phyloP scores from a whole-genome alignment of 2,888 invertebrate genomes.

The Drosophila anomelani region DNA sequence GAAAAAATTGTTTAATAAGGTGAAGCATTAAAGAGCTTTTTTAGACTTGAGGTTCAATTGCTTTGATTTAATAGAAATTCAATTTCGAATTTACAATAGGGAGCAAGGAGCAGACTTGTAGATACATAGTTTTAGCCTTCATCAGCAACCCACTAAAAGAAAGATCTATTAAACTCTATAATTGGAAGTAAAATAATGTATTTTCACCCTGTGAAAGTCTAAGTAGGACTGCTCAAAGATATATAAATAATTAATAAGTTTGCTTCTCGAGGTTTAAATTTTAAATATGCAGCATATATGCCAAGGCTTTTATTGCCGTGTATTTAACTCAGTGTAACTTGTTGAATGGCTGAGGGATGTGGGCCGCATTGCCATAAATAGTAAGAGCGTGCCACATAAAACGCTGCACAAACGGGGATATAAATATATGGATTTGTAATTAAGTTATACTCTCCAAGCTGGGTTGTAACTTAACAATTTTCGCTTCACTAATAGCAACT shows the following conservation, averaged over 20 bases:
- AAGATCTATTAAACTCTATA: background rate
- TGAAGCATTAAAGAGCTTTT: background rate
- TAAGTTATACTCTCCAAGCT: background rate
- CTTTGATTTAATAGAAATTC: background rate
- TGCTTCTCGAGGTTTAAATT: too few species aligned
- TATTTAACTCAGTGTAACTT: conserved; percentile 1
- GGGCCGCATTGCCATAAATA: conserved; percentile 30
- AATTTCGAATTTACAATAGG: background rate
- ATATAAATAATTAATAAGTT: too few species aligned
- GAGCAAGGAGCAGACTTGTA: background rate
- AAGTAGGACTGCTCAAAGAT: too few species aligned
- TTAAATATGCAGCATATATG: background rate
- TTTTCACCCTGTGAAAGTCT: rapidly evolving
- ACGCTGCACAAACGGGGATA: background rate
- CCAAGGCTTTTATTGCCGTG: background rate
- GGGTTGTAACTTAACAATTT: background rate
- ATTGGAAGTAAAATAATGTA: background rate
- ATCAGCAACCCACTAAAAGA: background rate
- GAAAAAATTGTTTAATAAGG: background rate
- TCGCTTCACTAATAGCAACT: background rate
- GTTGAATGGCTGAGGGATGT: conserved; percentile 18
- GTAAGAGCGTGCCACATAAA: conserved; percentile 28
- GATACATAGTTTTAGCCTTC: background rate
- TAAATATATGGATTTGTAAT: background rate
- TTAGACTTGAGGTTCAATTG: background rate